phyloP scores from a whole-genome alignment of 2,113 vertebrate genomes.

The Catharus minimus region DNA sequence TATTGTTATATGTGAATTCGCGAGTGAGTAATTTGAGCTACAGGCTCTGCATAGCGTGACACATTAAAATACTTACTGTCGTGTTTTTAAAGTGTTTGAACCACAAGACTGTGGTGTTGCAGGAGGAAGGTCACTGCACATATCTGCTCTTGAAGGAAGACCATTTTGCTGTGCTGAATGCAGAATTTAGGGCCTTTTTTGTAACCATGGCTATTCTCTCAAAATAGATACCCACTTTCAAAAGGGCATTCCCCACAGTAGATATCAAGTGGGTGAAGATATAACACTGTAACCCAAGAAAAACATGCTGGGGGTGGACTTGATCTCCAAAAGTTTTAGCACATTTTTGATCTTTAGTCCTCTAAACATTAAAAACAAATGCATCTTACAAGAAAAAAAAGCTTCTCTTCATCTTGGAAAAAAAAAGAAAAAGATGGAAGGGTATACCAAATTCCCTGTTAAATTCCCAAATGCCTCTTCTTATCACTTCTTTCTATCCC shows the following conservation, averaged over 20 bases:
- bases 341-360: slow-evolving; percentile 20
- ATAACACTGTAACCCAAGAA: background rate
- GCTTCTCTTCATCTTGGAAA: background rate
- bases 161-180: background rate
- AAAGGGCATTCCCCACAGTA: slow-evolving; percentile 25
- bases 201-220: slow-evolving; percentile 40
- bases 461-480: background rate
- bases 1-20: background rate
- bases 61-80: background rate
- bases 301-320: background rate
- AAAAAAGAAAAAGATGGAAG: background rate
- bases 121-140: background rate
- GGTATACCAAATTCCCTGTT: background rate
- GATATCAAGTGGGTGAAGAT: slow-evolving; percentile 26
- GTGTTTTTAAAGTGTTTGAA: background rate
- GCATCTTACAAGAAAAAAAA: background rate
- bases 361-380: slow-evolving; percentile 13
- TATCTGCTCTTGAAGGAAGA: background rate
- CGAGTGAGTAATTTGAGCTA: background rate
- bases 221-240: slow-evolving; percentile 39
- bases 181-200: slow-evolving; percentile 16
- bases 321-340: slow-evolving; percentile 18
- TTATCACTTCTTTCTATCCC: background rate
- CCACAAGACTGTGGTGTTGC: background rate
- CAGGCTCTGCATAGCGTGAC: background rate